Evolutionary conservation across 2,113 vertebrate species (phyloP), one percentile per base, ranked within the genome.

Genomic region (Ptyas mucosa): DNA sequence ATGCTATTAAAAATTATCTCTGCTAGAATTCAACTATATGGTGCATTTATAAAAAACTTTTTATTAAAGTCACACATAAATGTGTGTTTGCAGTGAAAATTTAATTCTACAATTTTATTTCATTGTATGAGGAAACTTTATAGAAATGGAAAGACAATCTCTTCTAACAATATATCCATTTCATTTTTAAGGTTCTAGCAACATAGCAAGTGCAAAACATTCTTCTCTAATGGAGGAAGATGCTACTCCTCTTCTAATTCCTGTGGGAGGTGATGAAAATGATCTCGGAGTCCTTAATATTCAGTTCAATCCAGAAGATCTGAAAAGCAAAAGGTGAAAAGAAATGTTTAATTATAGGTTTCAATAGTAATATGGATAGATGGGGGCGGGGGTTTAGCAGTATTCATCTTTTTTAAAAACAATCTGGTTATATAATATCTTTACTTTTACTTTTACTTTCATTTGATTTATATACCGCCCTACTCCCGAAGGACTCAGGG

Each of bases 271-370:
- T 0, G 90, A 95, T 94, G 97, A 98, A 96, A 91, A 93, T 87
- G 90, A 34, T 94, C 94, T 96, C 9, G 97, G 96, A 87, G 95
- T 97, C 26, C 94, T 98, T 97, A 98, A 97, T 94, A 98, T 98
- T 93, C 98, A 98, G 81, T 98, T 97, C 92, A 94, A 96, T 87
- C 95, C 97, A 46, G 96, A 97, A 95, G 97, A 98, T 58, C 94
- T 96, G 52, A 98, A 96, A 75, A 96, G 95, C 89, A 98, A 98
- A 97, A 97, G 98, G 98, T 98, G 95, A 14, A 89, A 53, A 90
- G 12, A 11, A 91, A 94, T n/a, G 1, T 54, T 43, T 15, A 34
- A 52, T 39, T 52, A 24, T 46, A 12, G 5, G 21, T 14, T 87
- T 92, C 54, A 26, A 55, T n/a, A 75, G 54, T 20, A 54, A 5